Evolutionary conservation across 1,140 invertebrate genomes (phyloP).

Genomic region (Macrotrachela quadricornifera): DNA sequence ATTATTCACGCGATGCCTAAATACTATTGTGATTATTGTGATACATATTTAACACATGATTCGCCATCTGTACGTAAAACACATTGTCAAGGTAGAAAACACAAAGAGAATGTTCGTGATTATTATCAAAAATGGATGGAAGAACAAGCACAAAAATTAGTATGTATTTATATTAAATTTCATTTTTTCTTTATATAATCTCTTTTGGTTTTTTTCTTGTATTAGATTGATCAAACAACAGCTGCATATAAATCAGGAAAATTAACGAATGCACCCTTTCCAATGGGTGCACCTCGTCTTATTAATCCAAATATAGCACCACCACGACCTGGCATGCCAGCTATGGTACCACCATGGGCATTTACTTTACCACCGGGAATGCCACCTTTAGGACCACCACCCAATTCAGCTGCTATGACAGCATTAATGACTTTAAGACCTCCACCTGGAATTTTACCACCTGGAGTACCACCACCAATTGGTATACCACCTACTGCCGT

Average conservation of each 20-base stretch:
- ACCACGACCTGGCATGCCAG: background rate
- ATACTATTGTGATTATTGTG: conserved; percentile 98
- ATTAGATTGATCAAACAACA: background rate
- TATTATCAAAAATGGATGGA: conserved; percentile 99
- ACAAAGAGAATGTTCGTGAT: conserved; percentile 97
- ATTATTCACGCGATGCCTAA: conserved; percentile 33
- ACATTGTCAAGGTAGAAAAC: conserved; percentile 92
- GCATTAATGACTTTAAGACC: conserved; percentile 2
- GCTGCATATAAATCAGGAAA: conserved; percentile 8
- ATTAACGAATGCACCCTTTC: background rate
- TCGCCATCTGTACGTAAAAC: conserved; percentile 97
- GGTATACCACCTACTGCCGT: background rate
- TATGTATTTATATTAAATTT: background rate
- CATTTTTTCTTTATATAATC: background rate
- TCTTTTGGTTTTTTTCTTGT: background rate
- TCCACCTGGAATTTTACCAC: conserved; percentile 2
- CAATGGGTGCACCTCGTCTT: background rate
- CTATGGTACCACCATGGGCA: background rate
- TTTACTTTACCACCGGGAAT: background rate
- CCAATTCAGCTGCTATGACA: background rate
- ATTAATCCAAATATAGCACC: background rate
- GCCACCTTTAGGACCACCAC: background rate
- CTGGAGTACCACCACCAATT: background rate
- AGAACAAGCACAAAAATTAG: conserved; percentile 62
- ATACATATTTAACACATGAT: conserved; percentile 95